Percentiles rank a stretch among this genome's conserved stretches.
Conservation (phyloP, 2,888 invertebrate species). For the Chrysotoxum bicinctum region DNA sequence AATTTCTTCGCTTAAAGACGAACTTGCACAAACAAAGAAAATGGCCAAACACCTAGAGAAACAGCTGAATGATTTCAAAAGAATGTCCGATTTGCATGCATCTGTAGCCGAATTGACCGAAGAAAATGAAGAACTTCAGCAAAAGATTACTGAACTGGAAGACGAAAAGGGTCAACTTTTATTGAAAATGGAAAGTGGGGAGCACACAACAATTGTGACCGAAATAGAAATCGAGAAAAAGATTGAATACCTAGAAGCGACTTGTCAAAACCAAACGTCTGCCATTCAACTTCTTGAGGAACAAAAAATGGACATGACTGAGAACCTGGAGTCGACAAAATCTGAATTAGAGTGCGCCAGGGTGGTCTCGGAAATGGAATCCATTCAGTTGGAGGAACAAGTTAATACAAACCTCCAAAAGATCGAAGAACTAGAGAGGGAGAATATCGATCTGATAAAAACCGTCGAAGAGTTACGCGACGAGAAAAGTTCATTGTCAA, state of each 20-base stretch:
- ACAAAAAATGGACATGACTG: slow-evolving; percentile 86
- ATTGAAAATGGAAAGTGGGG: slow-evolving; percentile 88
- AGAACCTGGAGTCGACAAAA: slow-evolving; percentile 84
- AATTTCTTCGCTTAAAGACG: slow-evolving; percentile 83
- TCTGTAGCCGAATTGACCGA: slow-evolving; percentile 86
- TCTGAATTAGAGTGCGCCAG: slow-evolving; percentile 85
- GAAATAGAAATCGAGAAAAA: slow-evolving; percentile 68
- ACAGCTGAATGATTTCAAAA: slow-evolving; percentile 86
- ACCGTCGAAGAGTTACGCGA: slow-evolving; percentile 84
- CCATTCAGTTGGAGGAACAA: slow-evolving; percentile 90
- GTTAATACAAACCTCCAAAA: slow-evolving; percentile 83
- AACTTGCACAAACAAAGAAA: slow-evolving; percentile 89
- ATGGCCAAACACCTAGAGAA: slow-evolving; percentile 90
- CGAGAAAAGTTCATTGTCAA: slow-evolving; percentile 85
- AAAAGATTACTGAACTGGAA: slow-evolving; percentile 91
- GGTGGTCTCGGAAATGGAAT: slow-evolving; percentile 90
- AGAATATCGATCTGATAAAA: slow-evolving; percentile 77
- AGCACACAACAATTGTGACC: slow-evolving; percentile 82
- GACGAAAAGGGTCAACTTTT: slow-evolving; percentile 96
- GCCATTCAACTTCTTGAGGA: slow-evolving; percentile 81
- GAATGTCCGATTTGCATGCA: slow-evolving; percentile 86
- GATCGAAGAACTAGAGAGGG: slow-evolving; percentile 81
- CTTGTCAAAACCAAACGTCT: slow-evolving; percentile 76
- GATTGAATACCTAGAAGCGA: slow-evolving; percentile 74
- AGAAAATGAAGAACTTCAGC: slow-evolving; percentile 85